Base-by-base conservation (phyloP, 2,113 vertebrate genomes). In the Labrus mixtus region DNA sequence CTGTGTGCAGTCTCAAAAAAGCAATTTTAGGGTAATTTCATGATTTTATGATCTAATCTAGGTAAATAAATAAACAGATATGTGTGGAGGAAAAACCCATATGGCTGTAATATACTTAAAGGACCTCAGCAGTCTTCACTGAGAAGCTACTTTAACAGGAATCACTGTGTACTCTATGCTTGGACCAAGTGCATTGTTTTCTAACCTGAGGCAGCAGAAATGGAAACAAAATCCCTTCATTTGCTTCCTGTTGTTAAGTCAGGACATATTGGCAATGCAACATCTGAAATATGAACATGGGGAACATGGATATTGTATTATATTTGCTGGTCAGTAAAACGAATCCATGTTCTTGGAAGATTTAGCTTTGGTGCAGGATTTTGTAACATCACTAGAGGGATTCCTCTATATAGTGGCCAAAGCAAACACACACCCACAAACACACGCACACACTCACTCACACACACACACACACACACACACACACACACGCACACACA, bases 11-110 rank as follows among this genome's bases (percentile, higher is more conserved):
- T 93, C 86, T 94, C 70, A 19, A 91, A 93, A 93, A 93, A 91
- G 92, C 91, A 92, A 94, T 94, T 93, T 94, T 87, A 91, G 90
- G 85, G 89, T 93, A 92, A 92, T 93, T 93, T 93, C 79, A 83
- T 83, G 90, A 94, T 93, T 93, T 92, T 90, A 93, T 90, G 89
- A 94, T 94, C 87, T 91, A 90, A 94, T 94, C 88, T 91, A 70
- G 82, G 79, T 87, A 92, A 93, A 90, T 88, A 93, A 91, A 93
- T 92, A 92, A 90, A 92, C 79, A 91, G 79, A 91, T 88, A 87
- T 88, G 81, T 79, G 73, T 74, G 80, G 80, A 83, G 53, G 78
- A 70, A 90, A 86, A 87, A 78, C 73, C 78, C 80, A 81, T 88
- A 77, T 73, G 78, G 78, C 71, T 82, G 78, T 85, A 85, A 87